Conservation (phyloP, 2,113 vertebrate genomes). For the Drymodes brunneopygia region DNA sequence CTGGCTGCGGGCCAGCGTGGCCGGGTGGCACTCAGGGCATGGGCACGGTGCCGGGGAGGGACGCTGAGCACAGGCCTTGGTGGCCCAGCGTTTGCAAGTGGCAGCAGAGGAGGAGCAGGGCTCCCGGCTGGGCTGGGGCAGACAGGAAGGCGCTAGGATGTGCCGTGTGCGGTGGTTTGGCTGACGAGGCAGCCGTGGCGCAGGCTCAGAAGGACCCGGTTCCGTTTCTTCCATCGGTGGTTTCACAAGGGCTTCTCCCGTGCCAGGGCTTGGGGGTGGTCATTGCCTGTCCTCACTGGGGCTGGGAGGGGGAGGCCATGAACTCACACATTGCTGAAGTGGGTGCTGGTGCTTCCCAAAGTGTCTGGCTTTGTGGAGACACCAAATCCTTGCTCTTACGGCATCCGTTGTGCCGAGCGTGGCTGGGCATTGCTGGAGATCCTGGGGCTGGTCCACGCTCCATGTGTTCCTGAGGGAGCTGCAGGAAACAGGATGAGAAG, state of each 20-base stretch:
- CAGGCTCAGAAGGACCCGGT: not conserved
- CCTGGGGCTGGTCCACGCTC: not conserved
- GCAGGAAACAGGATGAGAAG: not conserved
- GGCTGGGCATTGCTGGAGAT: not conserved
- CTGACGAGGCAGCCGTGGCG: not conserved
- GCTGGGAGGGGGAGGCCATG: not conserved
- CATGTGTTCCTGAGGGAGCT: not conserved
- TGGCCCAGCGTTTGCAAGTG: not conserved
- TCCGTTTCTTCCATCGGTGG: not conserved
- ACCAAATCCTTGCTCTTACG: not conserved
- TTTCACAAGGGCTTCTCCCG: not conserved
- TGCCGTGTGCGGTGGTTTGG: not conserved
- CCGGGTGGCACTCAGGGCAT: fast-evolving
- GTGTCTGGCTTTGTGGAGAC: not conserved
- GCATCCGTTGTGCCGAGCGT: fast-evolving
- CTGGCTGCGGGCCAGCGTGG: not conserved
- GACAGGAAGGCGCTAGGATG: not conserved
- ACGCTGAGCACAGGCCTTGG: not conserved
- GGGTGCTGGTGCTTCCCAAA: not conserved
- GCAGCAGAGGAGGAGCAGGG: not conserved
- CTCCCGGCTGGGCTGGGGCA: not conserved
- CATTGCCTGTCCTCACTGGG: fast-evolving
- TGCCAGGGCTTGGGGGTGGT: not conserved
- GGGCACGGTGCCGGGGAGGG: not conserved
- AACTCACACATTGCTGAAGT: fast-evolving